Percentiles rank a stretch among this genome's conserved stretches.
phyloP scores from a whole-genome alignment of 2,797 vertebrate genomes.

The Channa striata region DNA sequence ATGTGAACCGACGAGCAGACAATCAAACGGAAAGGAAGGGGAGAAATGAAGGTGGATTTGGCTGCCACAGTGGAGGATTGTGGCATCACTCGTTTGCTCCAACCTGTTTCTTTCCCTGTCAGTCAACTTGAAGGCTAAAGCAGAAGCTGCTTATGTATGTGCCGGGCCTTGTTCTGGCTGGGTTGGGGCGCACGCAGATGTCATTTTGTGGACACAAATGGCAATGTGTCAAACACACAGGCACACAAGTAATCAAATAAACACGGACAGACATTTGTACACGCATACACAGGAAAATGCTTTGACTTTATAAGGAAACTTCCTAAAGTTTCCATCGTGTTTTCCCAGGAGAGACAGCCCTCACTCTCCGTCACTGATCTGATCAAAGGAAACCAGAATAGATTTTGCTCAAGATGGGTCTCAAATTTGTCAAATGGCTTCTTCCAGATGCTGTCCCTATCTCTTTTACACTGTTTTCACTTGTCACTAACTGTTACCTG shows the following conservation, averaged over 20 bases:
- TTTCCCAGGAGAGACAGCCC: constrained; percentile 42
- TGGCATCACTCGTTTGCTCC: constrained; percentile 31
- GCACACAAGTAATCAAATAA: constrained; percentile 22
- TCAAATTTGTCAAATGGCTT: constrained; percentile 55
- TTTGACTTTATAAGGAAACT: constrained; percentile 18
- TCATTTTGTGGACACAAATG: constrained; percentile 28
- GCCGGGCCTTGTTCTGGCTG: constrained; percentile 9
- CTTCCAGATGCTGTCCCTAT: constrained; percentile 28
- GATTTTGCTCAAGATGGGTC: constrained; percentile 50
- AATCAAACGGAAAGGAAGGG: constrained; percentile 28
- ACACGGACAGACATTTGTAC: constrained; percentile 29
- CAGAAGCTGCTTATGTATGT: constrained; percentile 23
- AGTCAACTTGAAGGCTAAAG: constrained; percentile 21
- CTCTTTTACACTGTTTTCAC: constrained; percentile 22
- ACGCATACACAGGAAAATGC: background rate
- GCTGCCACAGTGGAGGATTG: constrained; percentile 19
- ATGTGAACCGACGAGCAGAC: constrained; percentile 26
- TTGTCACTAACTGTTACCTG: constrained; percentile 57
- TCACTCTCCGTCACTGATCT: constrained; percentile 50
- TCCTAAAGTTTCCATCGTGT: constrained; percentile 27
- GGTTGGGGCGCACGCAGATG: constrained; percentile 4
- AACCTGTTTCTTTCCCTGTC: constrained; percentile 44
- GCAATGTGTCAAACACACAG: background rate
- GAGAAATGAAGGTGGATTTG: constrained; percentile 29
- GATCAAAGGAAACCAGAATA: constrained; percentile 65